These are phyloP conservation scores for Catostylus mosaicus DNA, from an alignment of 30 jellyfish, hydroid and myxozoan genomes.

Conservation along the genomic window DNA sequence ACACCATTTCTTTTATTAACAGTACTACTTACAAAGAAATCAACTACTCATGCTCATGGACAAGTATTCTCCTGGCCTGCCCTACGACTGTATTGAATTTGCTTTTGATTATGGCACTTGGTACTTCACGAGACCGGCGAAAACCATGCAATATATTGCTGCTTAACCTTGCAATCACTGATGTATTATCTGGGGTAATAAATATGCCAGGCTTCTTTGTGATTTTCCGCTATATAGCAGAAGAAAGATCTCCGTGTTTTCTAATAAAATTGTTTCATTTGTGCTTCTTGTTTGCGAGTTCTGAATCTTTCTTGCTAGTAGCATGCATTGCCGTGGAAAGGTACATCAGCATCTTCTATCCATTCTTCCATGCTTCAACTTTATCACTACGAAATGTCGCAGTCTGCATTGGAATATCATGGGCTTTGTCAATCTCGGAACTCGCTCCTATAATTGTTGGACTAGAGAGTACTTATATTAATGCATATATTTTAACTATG, in stretches of 20 bases:
- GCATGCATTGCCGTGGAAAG: constrained; percentile 29
- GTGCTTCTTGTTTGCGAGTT: background rate
- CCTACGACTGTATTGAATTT: too few species aligned
- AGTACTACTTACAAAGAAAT: too few species aligned
- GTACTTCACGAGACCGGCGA: constrained; percentile 5
- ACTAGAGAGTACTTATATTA: background rate
- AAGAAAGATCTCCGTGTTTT: constrained; percentile 9
- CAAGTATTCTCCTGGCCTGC: too few species aligned
- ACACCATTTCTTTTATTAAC: too few species aligned
- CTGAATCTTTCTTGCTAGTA: constrained; percentile 12
- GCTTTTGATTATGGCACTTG: too few species aligned
- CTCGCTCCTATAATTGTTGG: background rate
- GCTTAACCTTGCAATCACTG: too few species aligned
- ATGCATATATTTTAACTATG: background rate
- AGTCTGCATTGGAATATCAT: background rate
- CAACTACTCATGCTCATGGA: too few species aligned
- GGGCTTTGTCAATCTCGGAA: too few species aligned
- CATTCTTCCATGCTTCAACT: constrained; percentile 8
- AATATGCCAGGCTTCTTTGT: constrained; percentile 1
- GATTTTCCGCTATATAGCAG: background rate
- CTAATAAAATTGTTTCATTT: background rate
- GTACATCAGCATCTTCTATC: constrained; percentile 34
- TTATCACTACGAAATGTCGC: background rate
- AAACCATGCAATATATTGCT: constrained; percentile 46
- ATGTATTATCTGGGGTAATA: constrained; percentile 8